Evolutionary conservation across 2,797 vertebrate genomes (phyloP).

Genomic region (Anabas testudineus): DNA sequence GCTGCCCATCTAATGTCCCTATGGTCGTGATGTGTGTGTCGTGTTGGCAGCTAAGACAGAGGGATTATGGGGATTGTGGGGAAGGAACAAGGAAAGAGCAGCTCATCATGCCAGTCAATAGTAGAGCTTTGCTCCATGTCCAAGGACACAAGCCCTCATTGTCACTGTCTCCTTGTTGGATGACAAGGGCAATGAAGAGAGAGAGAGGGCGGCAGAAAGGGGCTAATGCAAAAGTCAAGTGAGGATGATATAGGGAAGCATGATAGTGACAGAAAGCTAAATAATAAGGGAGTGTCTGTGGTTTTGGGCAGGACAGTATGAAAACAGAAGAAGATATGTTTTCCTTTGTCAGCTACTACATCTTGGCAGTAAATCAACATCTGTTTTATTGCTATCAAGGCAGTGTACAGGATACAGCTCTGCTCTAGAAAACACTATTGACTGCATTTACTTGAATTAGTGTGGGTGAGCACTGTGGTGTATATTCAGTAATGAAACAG

Average conservation of each 20-base stretch:
- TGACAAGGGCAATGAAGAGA: conserved; percentile 68
- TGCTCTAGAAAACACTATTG: conserved; percentile 1
- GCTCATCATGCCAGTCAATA: conserved; percentile 82
- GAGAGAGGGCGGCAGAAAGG: conserved; percentile 12
- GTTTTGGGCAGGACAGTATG: conserved; percentile 17
- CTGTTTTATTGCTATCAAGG: conserved; percentile 27
- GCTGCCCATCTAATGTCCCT: conserved; percentile 64
- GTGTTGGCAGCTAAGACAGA: conserved; percentile 77
- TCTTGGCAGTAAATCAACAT: conserved; percentile 22
- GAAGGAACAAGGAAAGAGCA: conserved; percentile 76
- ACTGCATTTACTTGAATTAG: conserved; percentile 33
- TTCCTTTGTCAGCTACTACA: conserved; percentile 25
- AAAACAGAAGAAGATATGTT: conserved; percentile 7
- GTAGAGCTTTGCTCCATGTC: conserved; percentile 70
- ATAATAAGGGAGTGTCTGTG: background rate
- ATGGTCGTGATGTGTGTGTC: conserved; percentile 71
- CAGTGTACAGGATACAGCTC: conserved; percentile 33
- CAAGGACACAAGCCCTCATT: conserved; percentile 75
- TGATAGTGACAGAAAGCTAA: background rate
- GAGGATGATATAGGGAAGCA: conserved; percentile 4
- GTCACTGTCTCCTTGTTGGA: conserved; percentile 71
- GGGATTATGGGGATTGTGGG: conserved; percentile 78
- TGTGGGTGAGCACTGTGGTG: conserved; percentile 9
- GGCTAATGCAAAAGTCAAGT: conserved; percentile 25
- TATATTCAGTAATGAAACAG: conserved; percentile 19